Evolutionary conservation across 92 coral and sea anemone genomes (phyloP).

Genomic region (Plumapathes pennacea): DNA sequence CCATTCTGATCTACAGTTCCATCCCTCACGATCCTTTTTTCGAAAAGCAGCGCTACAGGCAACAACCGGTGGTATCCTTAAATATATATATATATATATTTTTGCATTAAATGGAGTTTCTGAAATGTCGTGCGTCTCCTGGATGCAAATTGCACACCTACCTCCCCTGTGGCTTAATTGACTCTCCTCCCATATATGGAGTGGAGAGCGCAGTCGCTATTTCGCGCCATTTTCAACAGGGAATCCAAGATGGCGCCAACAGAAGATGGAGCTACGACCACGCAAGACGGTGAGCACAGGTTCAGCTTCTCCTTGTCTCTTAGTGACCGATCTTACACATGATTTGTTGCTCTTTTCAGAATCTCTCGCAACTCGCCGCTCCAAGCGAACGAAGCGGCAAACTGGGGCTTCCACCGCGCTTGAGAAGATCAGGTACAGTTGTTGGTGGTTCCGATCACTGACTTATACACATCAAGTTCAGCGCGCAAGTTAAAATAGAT

Average conservation of each 20-base stretch:
- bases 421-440: slow-evolving; percentile 81
- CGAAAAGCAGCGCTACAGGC: too few relatives aligned
- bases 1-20: too few relatives aligned
- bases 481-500: too few relatives aligned
- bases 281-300: slow-evolving; percentile 82
- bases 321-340: not conserved
- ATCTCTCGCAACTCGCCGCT: slow-evolving; percentile 69
- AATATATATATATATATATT: too few relatives aligned
- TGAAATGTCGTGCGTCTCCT: too few relatives aligned
- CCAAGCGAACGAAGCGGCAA: slow-evolving; percentile 78
- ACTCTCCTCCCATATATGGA: slow-evolving; percentile 24
- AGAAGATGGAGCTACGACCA: slow-evolving; percentile 45
- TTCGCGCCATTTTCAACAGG: slow-evolving; percentile 98
- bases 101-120: too few relatives aligned
- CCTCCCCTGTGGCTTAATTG: too few relatives aligned
- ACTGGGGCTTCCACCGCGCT: slow-evolving; percentile 82
- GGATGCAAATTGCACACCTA: too few relatives aligned
- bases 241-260: slow-evolving; percentile 95
- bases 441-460: not conserved
- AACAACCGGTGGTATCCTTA: too few relatives aligned
- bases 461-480: too few relatives aligned
- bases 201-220: not conserved
- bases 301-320: not conserved
- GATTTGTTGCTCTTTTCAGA: slow-evolving; percentile 31
- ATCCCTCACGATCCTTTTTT: too few relatives aligned